A percentile compares a stretch with the other conserved stretches of the same genome.
Evolutionary conservation across 2,797 vertebrate species (phyloP).

Genomic region (Cryptoprocta ferox): DNA sequence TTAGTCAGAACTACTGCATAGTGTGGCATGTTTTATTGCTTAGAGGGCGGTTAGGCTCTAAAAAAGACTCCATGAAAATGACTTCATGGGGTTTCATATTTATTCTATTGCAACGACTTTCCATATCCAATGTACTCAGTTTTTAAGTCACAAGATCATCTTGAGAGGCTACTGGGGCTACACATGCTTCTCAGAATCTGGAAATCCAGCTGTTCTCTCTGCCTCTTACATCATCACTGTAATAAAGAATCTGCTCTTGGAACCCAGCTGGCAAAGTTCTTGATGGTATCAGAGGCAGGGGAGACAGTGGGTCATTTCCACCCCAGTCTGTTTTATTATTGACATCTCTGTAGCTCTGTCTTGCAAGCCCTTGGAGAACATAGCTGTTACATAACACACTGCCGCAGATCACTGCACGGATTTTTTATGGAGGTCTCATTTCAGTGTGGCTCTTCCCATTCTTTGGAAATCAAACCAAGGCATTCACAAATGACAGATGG

Average conservation of each 20-base stretch:
- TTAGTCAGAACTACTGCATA: constrained; percentile 81
- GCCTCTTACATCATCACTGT: constrained; percentile 70
- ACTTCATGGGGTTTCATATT: constrained; percentile 73
- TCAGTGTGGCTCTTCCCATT: not conserved
- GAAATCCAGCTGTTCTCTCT: constrained; percentile 69
- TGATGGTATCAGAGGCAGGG: constrained; percentile 63
- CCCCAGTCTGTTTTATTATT: constrained; percentile 28
- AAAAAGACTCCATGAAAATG: constrained; percentile 59
- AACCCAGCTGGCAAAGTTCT: constrained; percentile 70
- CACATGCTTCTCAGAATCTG: constrained; percentile 51
- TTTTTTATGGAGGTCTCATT: constrained; percentile 19
- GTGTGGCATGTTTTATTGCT: constrained; percentile 78
- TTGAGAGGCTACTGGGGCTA: constrained; percentile 52
- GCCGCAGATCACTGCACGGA: constrained; percentile 30
- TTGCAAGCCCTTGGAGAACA: constrained; percentile 56
- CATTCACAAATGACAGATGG: not conserved
- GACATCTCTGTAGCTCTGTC: constrained; percentile 40
- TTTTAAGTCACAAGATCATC: constrained; percentile 78
- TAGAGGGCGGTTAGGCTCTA: constrained; percentile 59
- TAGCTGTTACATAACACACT: constrained; percentile 57
- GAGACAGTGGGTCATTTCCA: constrained; percentile 49
- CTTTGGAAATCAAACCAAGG: constrained; percentile 9
- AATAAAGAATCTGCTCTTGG: constrained; percentile 70
- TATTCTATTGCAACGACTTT: constrained; percentile 67
- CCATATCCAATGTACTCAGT: constrained; percentile 43